Base-by-base conservation (phyloP, 2,113 vertebrate genomes). In the Pluvianellus socialis region DNA sequence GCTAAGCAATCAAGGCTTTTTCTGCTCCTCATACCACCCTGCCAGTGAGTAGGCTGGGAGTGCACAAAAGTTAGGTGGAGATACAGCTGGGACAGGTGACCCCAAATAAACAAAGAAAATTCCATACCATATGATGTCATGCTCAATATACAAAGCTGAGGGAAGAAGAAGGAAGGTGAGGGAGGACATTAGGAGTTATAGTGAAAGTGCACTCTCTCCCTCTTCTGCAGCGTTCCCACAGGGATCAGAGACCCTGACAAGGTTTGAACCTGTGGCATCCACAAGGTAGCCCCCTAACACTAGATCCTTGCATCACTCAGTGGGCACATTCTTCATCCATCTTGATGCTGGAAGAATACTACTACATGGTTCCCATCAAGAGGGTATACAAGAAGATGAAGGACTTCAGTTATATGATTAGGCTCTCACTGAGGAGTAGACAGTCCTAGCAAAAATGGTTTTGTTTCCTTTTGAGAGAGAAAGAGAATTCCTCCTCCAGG, bases 131-230 rank as follows among this genome's bases (percentile, higher is more conserved):
- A 23, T 50, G 49, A 50, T 24, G 49, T 50, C 49, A 50, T 50
- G 49, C 49, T 50, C 23, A 50, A 50, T 23, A 24, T 50, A 24
- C 23, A 50, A 50, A 24, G 49, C 49, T 50, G 49, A 22, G 47
- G 49, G 22, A 49, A 49, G 49, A 50, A 50, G 49, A 50, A 50
- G 10, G 49, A 50, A 50, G 49, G 44, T 44, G 44, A 44, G 10
- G 49, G 49, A 22, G 22, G 49, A 24, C 49, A 24, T 50, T 50
- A 11, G 23, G 49, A 50, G 22, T 50, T 50, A 24, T 7, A 22
- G 12, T 1, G 0, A 59, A 70, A 79, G 35, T 1, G 0, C 4
- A 7, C 3, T 35, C 32, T 30, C 27, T 58, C 14, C 35, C 50
- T n/a, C 66, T 73, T 67, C 66, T 79, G 21, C 44, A 53, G 30